Conservation (phyloP, 2,797 vertebrate species). For the Danio albolineatus region DNA sequence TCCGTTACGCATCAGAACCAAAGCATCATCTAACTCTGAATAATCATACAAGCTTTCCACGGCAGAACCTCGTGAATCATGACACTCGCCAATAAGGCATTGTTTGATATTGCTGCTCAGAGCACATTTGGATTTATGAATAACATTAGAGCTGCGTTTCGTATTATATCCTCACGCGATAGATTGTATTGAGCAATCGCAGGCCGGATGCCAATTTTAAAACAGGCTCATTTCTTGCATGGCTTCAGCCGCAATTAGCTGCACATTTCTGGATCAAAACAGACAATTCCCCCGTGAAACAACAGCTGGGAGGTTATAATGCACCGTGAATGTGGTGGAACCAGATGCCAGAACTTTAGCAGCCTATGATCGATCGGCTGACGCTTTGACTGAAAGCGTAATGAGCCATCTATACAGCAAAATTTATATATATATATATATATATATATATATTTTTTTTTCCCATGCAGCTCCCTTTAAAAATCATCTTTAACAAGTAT, state of each 20-base stretch:
- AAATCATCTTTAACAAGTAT: conserved; percentile 72
- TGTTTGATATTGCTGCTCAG: conserved; percentile 41
- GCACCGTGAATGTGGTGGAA: neutral
- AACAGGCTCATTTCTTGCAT: conserved; percentile 39
- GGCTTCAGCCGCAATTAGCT: conserved; percentile 30
- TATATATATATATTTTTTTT: too few species aligned
- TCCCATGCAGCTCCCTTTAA: conserved; percentile 52
- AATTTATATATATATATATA: neutral
- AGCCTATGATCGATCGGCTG: conserved; percentile 21
- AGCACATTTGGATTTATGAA: conserved; percentile 40
- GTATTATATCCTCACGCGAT: neutral
- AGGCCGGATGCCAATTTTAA: conserved; percentile 15
- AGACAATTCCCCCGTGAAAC: conserved; percentile 15
- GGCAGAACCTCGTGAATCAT: conserved; percentile 39
- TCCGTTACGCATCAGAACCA: conserved; percentile 77
- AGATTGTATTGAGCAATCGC: conserved; percentile 30
- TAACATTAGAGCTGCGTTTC: conserved; percentile 23
- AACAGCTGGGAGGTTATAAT: conserved; percentile 50
- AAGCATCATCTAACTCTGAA: conserved; percentile 75
- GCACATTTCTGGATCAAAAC: conserved; percentile 26
- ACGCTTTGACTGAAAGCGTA: conserved; percentile 48
- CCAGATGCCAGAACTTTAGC: conserved; percentile 32
- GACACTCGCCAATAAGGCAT: conserved; percentile 14
- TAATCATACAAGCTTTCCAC: conserved; percentile 69
- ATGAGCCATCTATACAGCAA: neutral